Evolutionary conservation across 53 echinoderm and acorn worm genomes (phyloP).

Genomic region (Pentamera pediparva): DNA sequence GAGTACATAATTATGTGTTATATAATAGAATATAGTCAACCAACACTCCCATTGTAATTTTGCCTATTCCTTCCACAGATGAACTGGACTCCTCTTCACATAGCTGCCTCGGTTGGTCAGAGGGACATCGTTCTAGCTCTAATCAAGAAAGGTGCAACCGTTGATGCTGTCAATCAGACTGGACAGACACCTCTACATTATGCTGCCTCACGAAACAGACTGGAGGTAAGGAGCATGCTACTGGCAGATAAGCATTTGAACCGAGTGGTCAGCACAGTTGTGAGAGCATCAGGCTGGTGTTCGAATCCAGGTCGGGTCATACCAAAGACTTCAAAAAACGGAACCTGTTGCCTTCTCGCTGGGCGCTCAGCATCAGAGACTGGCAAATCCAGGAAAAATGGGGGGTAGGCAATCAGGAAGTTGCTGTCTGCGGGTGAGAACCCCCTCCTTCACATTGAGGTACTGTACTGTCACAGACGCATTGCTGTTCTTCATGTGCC

Average conservation of each 20-base stretch:
- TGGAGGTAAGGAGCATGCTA: constrained; percentile 43
- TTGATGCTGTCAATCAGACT: constrained; percentile 72
- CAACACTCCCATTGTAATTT: not conserved
- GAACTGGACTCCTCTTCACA: constrained; percentile 78
- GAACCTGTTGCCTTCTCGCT: too few species aligned
- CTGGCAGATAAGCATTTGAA: not conserved
- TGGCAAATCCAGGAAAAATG: too few species aligned
- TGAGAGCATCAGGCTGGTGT: not conserved
- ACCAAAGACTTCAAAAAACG: too few species aligned
- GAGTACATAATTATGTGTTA: too few species aligned
- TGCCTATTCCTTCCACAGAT: constrained; percentile 47
- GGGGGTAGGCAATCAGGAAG: too few species aligned
- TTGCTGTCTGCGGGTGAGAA: too few species aligned
- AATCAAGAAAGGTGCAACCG: constrained; percentile 57
- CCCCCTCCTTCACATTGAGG: too few species aligned
- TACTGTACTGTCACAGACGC: too few species aligned
- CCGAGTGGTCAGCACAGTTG: not conserved
- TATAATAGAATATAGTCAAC: not conserved
- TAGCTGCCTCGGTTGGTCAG: constrained; percentile 85
- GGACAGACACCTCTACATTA: constrained; percentile 92
- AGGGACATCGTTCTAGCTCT: constrained; percentile 67
- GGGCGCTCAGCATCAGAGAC: too few species aligned
- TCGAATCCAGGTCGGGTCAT: too few species aligned
- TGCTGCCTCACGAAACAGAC: constrained; percentile 75
- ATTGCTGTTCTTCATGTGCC: too few species aligned